phyloP scores from a whole-genome alignment of 2,113 vertebrate species.

The sheep (Ovis aries) region DNA sequence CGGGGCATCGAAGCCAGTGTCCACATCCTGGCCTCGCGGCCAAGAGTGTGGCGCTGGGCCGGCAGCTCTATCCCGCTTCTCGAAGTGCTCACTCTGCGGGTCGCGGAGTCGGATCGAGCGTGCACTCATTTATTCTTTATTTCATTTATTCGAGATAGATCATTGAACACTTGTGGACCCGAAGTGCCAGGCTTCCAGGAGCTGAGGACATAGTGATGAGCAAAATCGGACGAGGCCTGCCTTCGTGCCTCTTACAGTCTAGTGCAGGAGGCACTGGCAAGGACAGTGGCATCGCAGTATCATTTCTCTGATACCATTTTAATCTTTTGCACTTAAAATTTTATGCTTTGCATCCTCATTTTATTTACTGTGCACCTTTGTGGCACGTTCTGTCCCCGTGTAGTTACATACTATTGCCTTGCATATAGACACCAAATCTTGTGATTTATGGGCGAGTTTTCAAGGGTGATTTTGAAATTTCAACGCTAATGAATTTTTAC shows the following conservation, averaged over 20 bases:
- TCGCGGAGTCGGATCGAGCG: not conserved
- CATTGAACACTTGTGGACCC: accelerated
- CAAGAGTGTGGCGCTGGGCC: accelerated
- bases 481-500: not conserved
- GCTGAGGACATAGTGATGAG: not conserved
- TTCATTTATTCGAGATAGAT: not conserved
- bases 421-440: not conserved
- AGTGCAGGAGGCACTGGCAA: not conserved
- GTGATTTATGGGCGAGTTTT: not conserved
- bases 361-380: not conserved
- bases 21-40: not conserved
- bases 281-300: not conserved
- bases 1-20: accelerated
- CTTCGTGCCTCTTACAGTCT: not conserved
- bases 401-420: not conserved
- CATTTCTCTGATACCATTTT: not conserved
- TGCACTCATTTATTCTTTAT: not conserved
- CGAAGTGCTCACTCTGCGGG: not conserved
- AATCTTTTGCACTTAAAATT: not conserved
- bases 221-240: not conserved
- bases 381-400: not conserved
- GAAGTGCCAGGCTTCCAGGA: not conserved
- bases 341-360: not conserved
- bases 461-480: not conserved
- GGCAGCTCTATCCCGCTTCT: not conserved